These are phyloP conservation scores for Sinodicranocentrus sp. DNA, from an alignment of 2,888 invertebrate species.

Conservation along the genomic window DNA sequence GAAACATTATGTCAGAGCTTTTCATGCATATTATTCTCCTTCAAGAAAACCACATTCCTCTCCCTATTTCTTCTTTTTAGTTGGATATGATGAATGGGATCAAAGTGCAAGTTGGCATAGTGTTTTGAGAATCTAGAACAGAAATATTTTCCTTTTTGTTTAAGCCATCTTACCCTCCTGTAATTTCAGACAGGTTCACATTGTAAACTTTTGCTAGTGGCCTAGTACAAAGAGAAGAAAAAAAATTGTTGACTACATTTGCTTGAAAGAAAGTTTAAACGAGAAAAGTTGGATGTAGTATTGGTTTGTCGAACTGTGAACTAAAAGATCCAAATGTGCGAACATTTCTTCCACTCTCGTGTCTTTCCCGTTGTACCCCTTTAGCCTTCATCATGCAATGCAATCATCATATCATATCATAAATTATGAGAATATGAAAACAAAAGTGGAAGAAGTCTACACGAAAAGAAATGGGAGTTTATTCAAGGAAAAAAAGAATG, in stretches of 20 bases:
- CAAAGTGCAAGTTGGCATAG: conserved; percentile 18
- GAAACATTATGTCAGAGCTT: too few species aligned
- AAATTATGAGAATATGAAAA: too few species aligned
- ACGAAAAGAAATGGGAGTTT: too few species aligned
- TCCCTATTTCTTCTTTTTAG: not conserved
- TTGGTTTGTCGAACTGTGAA: not conserved
- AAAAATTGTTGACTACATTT: not conserved
- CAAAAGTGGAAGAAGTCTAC: too few species aligned
- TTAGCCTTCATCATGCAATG: not conserved
- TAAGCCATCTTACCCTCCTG: not conserved
- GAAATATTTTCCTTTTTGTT: conserved; percentile 23
- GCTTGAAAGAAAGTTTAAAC: not conserved
- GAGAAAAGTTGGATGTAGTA: not conserved
- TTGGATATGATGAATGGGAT: conserved; percentile 22
- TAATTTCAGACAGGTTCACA: conserved; percentile 20
- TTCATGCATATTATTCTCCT: too few species aligned
- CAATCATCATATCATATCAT: too few species aligned
- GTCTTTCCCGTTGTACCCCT: too few species aligned
- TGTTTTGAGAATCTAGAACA: not conserved
- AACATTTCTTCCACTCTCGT: too few species aligned
- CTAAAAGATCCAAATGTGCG: too few species aligned
- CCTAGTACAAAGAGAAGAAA: not conserved
- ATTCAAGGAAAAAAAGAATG: too few species aligned
- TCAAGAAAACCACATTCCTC: too few species aligned
- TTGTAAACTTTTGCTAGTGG: not conserved